phyloP scores from a whole-genome alignment of 1,140 invertebrate species.

The Drosophila murphyi region DNA sequence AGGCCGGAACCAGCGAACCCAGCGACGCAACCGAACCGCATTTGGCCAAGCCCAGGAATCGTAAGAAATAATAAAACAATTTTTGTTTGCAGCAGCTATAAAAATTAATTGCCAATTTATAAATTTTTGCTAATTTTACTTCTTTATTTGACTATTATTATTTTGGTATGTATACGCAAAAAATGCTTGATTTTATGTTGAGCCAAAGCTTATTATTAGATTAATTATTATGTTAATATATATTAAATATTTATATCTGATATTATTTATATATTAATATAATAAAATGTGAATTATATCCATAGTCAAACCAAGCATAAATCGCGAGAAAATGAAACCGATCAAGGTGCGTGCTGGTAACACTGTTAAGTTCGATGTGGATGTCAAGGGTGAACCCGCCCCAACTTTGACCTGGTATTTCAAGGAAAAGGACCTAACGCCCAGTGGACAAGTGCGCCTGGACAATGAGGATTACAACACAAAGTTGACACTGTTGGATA shows the following conservation, averaged over 20 bases:
- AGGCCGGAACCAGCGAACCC: slow-evolving; percentile 95
- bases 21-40: slow-evolving; percentile 95
- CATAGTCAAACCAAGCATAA: slow-evolving; percentile 94
- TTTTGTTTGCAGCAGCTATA: neutral
- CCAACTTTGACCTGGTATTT: slow-evolving; percentile 96
- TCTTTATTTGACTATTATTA: slow-evolving; percentile 3
- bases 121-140: neutral
- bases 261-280: too few species aligned
- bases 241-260: too few species aligned
- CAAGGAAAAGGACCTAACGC: slow-evolving; percentile 82
- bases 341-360: slow-evolving; percentile 96
- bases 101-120: slow-evolving; percentile 7
- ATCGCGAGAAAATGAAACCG: slow-evolving; percentile 95
- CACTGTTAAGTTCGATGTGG: slow-evolving; percentile 95
- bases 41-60: slow-evolving; percentile 94
- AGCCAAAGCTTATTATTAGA: slow-evolving; percentile 38
- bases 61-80: slow-evolving; percentile 86
- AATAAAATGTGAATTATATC: slow-evolving; percentile 13
- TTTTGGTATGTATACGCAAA: slow-evolving; percentile 16
- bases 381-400: slow-evolving; percentile 97
- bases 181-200: slow-evolving; percentile 48
- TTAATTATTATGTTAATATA: too few species aligned
- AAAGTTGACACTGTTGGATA: slow-evolving; percentile 92
- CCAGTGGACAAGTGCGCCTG: slow-evolving; percentile 88
- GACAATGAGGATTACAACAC: slow-evolving; percentile 98